Conservation (phyloP, 2,113 vertebrate genomes). For the Peromyscus maniculatus region DNA sequence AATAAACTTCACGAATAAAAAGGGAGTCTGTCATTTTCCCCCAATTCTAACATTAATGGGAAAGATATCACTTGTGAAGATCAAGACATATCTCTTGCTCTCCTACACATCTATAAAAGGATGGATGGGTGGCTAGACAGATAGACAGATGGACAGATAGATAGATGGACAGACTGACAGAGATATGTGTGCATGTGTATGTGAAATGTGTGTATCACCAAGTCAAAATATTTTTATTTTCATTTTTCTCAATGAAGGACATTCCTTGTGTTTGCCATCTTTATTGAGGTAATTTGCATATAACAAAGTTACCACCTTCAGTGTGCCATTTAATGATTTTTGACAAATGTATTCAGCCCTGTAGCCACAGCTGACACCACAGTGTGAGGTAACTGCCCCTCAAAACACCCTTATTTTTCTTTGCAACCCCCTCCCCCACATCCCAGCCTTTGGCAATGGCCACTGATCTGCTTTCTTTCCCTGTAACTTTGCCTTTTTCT, state of each 20-base stretch:
- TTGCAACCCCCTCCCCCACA: background rate
- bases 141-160: background rate
- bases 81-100: background rate
- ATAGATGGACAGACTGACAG: background rate
- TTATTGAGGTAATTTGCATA: background rate
- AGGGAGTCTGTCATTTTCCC: slow-evolving; percentile 14
- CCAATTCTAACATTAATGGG: background rate
- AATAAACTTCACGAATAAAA: slow-evolving; percentile 57
- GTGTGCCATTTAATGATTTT: background rate
- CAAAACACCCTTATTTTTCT: background rate
- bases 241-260: slow-evolving; percentile 24
- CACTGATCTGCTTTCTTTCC: background rate
- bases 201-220: background rate
- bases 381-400: background rate
- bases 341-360: background rate
- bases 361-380: background rate
- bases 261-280: background rate
- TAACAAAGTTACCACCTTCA: background rate
- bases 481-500: slow-evolving; percentile 12
- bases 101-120: background rate
- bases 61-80: background rate
- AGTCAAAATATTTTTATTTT: slow-evolving; percentile 3
- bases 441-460: background rate
- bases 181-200: background rate
- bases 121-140: background rate